phyloP scores from a whole-genome alignment of 2,113 vertebrate genomes.

The Tetrao urogallus region DNA sequence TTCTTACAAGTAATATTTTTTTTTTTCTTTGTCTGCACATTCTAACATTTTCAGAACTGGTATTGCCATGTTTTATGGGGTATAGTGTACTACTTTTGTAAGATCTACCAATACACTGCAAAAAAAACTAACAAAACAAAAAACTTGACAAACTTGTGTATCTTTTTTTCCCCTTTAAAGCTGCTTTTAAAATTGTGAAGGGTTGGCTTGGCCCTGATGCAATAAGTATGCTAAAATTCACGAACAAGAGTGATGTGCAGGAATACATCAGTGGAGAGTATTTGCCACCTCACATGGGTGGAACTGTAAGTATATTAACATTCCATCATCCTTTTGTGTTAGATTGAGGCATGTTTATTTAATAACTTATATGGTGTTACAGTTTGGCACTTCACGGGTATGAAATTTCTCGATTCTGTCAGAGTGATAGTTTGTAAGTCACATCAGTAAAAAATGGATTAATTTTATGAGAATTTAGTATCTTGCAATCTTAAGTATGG shows the following conservation, averaged over 20 bases:
- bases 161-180: slow-evolving; percentile 66
- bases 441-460: background rate
- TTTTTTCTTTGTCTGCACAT: background rate
- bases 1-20: background rate
- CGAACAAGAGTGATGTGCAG: slow-evolving; percentile 87
- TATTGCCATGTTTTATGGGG: background rate
- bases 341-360: background rate
- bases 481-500: background rate
- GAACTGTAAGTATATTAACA: slow-evolving; percentile 84
- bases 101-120: background rate
- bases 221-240: slow-evolving; percentile 91
- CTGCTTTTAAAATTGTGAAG: slow-evolving; percentile 97
- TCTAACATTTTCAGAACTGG: background rate
- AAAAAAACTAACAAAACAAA: background rate
- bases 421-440: background rate
- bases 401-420: background rate
- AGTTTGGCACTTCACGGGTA: background rate
- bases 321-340: background rate
- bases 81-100: background rate
- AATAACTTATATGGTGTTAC: accelerated
- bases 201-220: slow-evolving; percentile 95
- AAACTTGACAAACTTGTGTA: background rate
- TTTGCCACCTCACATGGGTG: slow-evolving; percentile 93
- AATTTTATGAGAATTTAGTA: background rate
- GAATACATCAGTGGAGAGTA: slow-evolving; percentile 87